Evolutionary conservation across 2,113 vertebrate species (phyloP).

Genomic region (Gavia stellata): DNA sequence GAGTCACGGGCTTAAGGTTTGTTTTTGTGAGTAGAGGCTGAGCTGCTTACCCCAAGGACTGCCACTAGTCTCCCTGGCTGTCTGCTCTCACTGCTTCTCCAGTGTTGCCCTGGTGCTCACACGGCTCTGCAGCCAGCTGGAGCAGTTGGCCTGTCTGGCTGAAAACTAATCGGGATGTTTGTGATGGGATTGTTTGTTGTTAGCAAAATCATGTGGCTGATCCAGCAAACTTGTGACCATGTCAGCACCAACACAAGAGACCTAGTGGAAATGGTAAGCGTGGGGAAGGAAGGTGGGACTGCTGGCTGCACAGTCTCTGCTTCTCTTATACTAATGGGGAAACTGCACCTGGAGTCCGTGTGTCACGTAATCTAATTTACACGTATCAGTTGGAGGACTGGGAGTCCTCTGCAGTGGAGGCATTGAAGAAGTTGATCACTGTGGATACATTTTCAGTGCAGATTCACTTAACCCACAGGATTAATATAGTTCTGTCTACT

Average conservation of each 20-base stretch:
- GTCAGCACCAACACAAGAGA: not conserved
- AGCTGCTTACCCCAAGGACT: not conserved
- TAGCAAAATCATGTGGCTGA: not conserved
- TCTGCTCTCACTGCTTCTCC: fast-evolving
- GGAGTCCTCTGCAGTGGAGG: not conserved
- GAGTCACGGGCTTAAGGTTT: not conserved
- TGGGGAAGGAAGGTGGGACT: not conserved
- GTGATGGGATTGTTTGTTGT: not conserved
- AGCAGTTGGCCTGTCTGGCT: not conserved
- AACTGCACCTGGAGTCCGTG: fast-evolving
- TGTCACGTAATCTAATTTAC: not conserved
- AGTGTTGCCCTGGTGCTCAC: not conserved
- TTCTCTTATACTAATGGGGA: not conserved
- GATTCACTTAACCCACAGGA: not conserved
- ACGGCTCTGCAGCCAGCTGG: not conserved
- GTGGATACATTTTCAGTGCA: not conserved
- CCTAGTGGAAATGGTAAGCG: not conserved
- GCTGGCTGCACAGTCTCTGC: fast-evolving
- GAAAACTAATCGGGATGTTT: not conserved
- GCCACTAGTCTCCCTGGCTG: not conserved
- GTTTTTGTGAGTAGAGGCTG: not conserved
- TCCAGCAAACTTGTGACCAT: not conserved
- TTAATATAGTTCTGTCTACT: not conserved
- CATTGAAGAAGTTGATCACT: not conserved
- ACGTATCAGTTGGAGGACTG: fast-evolving